Evolutionary conservation across 2,888 invertebrate species (phyloP).

Genomic region (Cephus runcator): DNA sequence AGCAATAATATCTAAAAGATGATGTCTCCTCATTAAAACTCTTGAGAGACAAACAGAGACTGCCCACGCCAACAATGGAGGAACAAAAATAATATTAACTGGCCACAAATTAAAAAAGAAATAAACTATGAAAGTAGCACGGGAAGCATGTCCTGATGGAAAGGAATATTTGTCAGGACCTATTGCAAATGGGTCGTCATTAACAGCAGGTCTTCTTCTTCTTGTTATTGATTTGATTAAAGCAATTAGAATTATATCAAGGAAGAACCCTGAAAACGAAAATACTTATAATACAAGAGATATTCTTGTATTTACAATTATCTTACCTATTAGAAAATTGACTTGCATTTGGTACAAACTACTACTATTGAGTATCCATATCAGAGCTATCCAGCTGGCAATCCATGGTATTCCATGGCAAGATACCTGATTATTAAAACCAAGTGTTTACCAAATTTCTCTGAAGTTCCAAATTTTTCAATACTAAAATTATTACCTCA

Average conservation of each 20-base stretch:
- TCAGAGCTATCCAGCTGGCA: slow-evolving; percentile 78
- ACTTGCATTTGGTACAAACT: slow-evolving; percentile 83
- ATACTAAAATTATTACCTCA: slow-evolving; percentile 61
- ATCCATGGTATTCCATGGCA: slow-evolving; percentile 93
- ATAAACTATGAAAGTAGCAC: slow-evolving; percentile 80
- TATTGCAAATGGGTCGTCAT: slow-evolving; percentile 74
- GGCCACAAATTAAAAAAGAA: slow-evolving; percentile 78
- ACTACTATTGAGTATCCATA: slow-evolving; percentile 79
- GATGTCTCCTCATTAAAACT: slow-evolving; percentile 86
- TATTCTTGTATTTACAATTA: slow-evolving; percentile 4
- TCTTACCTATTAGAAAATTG: slow-evolving; percentile 84
- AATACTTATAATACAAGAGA: slow-evolving; percentile 7
- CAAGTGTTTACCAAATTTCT: slow-evolving; percentile 4
- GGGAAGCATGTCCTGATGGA: slow-evolving; percentile 94
- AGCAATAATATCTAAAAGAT: slow-evolving; percentile 83
- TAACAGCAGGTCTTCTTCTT: slow-evolving; percentile 78
- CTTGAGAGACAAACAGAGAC: slow-evolving; percentile 80
- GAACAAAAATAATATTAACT: slow-evolving; percentile 70
- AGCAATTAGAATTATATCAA: slow-evolving; percentile 84
- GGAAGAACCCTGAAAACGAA: slow-evolving; percentile 74
- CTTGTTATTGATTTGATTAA: slow-evolving; percentile 81
- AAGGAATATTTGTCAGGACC: slow-evolving; percentile 93
- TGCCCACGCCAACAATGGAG: slow-evolving; percentile 80
- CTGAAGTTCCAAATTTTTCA: neutral
- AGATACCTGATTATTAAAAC: slow-evolving; percentile 72